Evolutionary conservation across 2,888 invertebrate genomes (phyloP), one percentile per base, ranked within the genome.

Genomic region (Meghimatium bilineatum): DNA sequence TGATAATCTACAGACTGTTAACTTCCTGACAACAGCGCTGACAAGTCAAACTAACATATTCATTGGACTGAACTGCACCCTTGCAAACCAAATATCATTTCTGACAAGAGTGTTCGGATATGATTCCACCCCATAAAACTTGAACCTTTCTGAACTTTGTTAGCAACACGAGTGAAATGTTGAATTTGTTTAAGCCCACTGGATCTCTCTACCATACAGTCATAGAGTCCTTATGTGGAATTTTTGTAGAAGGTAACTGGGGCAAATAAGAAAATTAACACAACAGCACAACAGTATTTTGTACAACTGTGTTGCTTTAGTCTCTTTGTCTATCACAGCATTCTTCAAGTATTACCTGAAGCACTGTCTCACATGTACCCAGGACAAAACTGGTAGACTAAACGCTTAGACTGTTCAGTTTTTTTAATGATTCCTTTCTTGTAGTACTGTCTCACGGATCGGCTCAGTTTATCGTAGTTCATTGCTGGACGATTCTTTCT

Each of bases 351-450:
- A 38, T 38, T 71, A 29, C 1, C 10, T 12, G n/a, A 44, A 29
- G 14, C 44, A 38, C 26, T 29, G 23, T 1, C 26, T 82, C 85
- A 87, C 80, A 85, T 79, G 72, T 81, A 85, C 34, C 83, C 81
- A 38, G 97, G 97, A 94, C 98, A 99, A 95, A 99, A 99, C 94
- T 99, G 99, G 94, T 99, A 99, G 87, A 99, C 99, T 91, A 99
- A 96, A 93, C 99, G 95, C 94, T 99, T 99, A 90, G 98, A 98
- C 88, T 99, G 95, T 93, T 98, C 98, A 0, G 99, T 99, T 94
- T 99, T 99, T 95, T 98, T 98, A 82, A 92, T 92, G 86, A 93
- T 93, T 94, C 99, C 99, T 26, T 86, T 86, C 79, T 86, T 86
- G 82, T 86, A 86, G 83, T 86, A 86, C 76, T 86, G 86, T 32